Base-by-base conservation (phyloP, 2,888 invertebrate genomes). In the Congeria kusceri region DNA sequence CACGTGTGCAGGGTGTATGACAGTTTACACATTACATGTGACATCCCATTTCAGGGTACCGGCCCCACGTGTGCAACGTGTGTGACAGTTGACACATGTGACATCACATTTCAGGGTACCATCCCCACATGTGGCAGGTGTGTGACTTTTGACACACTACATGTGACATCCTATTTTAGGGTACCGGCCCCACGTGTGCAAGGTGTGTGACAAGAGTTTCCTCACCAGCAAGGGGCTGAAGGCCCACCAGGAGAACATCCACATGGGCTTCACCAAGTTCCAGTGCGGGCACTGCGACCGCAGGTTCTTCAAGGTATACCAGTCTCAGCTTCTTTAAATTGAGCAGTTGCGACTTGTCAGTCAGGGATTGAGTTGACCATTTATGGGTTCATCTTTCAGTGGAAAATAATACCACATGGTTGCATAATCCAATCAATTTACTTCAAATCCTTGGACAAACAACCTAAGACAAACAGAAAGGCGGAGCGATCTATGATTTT, bases 171-270 rank as follows among this genome's bases (percentile, higher is more conserved):
- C 4, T 9, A 32, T 32, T 32, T 32, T 62, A 74, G 83, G 83
- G 32, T 28, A 74, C 20, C 66, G 79, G 46, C 77, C 79, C 5
- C 66, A 77, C 62, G 25, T 63, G 23, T 83, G 83, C 58, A 79
- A 71, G 25, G 79, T 83, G n/a, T 83, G 83, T 69, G 79, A 73
- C 46, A 70, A 67, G 59, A 62, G 66, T n/a, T 83, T 83, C 58
- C 49, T 79, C 15, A 74, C 77, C 68, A 80, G 74, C 53, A 61
- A 64, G 7, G 77, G 67, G 57, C 61, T 83, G 7, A 59, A 66
- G 13, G 79, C 77, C 13, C 83, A 83, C 56, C 73, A 76, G 28
- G 79, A 77, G 18, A 83, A 83, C 64, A 71, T 83, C 15, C 83
- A 83, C 58, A 79, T 83, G 77, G 83, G 83, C 3, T 68, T 78